Base-by-base conservation (phyloP, 2,113 vertebrate species). In the Poeciliopsis turrubarensis region DNA sequence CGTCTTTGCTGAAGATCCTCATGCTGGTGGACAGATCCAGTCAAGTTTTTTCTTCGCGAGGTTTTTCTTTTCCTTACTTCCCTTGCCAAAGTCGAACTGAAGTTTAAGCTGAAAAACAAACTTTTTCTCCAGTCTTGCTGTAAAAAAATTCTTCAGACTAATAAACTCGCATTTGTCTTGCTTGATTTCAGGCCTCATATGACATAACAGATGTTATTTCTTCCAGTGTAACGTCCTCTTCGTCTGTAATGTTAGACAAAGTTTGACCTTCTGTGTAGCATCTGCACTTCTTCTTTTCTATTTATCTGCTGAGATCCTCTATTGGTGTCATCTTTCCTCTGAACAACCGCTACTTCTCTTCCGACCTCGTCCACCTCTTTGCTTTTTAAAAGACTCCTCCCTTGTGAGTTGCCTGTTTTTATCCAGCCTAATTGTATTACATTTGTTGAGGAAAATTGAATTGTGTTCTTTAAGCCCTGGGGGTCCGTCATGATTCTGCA, bases 371-470 rank as follows among this genome's bases (percentile, higher is more conserved):
- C 7, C 70, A 70, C 57, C 65, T 77, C 47, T 39, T 65, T 74
- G 77, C 41, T 86, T 87, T 93, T 91, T 91, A 88, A 91, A 77
- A 88, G 86, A 83, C 83, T 87, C 85, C 86, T 85, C 86, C 87
- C 89, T 83, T 84, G 62, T 78, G 76, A 76, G 65, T 83, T 80
- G 82, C 82, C 81, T 83, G 83, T 83, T 90, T 94, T 88, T 83
- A 87, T 80, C 85, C 66, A 54, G 41, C 37, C 85, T 98, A 98
- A 99, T 97, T 86, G 70, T 86, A 95, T 99, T 98, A 96, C 80
- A 85, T 93, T 93, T 93, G 91, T 93, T 93, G 94, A 93, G 89
- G 78, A 92, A 92, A 97, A 99, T 97, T 91, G 90, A 89, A 95
- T 97, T 97, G 94, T 93, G 78, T 87, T 84, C 88, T 87, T 93